Evolutionary conservation across 2,888 invertebrate genomes (phyloP).

Genomic region (Melipona bicolor): DNA sequence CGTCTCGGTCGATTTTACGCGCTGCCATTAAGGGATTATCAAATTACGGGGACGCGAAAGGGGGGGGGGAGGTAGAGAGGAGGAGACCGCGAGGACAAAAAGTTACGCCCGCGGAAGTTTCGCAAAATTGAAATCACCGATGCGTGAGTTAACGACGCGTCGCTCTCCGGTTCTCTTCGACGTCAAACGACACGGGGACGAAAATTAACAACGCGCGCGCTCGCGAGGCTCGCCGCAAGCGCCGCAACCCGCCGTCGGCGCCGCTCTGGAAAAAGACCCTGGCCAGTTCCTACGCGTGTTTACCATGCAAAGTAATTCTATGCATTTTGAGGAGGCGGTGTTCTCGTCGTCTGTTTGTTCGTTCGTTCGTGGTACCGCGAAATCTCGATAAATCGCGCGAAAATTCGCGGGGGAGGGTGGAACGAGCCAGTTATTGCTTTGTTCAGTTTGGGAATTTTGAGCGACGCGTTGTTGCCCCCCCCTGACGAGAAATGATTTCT

Average conservation of each 20-base stretch:
- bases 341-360: constrained; percentile 46
- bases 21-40: constrained; percentile 45
- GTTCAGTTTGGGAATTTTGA: neutral
- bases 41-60: constrained; percentile 30
- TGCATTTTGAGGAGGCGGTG: constrained; percentile 65
- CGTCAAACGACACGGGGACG: constrained; percentile 60
- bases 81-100: constrained; percentile 22
- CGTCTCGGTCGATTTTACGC: constrained; percentile 43
- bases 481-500: neutral
- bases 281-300: constrained; percentile 46
- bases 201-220: constrained; percentile 63
- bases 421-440: neutral
- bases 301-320: constrained; percentile 71
- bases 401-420: constrained; percentile 1
- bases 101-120: constrained; percentile 44
- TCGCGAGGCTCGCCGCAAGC: constrained; percentile 26
- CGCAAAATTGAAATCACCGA: constrained; percentile 56
- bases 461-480: neutral
- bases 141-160: constrained; percentile 41
- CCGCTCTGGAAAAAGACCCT: constrained; percentile 27
- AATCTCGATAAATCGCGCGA: constrained; percentile 7
- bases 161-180: constrained; percentile 38
- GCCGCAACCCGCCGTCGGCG: neutral
- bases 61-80: too few species aligned
- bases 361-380: constrained; percentile 29